A percentile compares a stretch with the other conserved stretches of the same genome.
Evolutionary conservation across 1,140 invertebrate species (phyloP).

Genomic region (Drosophila dunni): DNA sequence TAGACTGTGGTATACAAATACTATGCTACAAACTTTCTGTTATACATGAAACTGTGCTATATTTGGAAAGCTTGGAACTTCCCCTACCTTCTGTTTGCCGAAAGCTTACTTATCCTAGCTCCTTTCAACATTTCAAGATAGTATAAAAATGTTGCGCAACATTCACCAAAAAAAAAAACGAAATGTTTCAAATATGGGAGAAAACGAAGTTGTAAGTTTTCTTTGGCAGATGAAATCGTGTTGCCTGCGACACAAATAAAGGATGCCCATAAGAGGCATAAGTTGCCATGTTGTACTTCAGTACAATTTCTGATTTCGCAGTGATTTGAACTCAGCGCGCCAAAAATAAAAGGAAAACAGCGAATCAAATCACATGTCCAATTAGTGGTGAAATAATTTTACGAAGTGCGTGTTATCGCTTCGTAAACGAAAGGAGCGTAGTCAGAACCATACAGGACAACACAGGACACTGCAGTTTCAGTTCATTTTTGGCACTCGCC

Average conservation of each 20-base stretch:
- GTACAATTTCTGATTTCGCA: constrained; percentile 73
- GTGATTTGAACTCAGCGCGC: constrained; percentile 73
- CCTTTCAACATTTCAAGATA: constrained; percentile 40
- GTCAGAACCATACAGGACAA: constrained; percentile 30
- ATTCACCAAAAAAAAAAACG: constrained; percentile 1
- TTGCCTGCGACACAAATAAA: constrained; percentile 54
- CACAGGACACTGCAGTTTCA: constrained; percentile 42
- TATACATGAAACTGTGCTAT: constrained; percentile 12
- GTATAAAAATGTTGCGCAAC: constrained; percentile 9
- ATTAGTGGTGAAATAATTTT: constrained; percentile 1
- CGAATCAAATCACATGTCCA: constrained; percentile 26
- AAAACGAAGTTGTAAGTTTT: constrained; percentile 20
- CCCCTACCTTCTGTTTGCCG: not conserved
- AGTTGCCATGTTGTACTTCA: constrained; percentile 63
- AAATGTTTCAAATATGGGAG: not conserved
- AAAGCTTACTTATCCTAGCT: not conserved
- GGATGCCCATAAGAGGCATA: constrained; percentile 68
- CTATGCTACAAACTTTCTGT: not conserved
- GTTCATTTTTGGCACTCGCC: constrained; percentile 61
- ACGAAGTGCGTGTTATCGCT: constrained; percentile 16
- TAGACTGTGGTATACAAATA: too few relatives aligned
- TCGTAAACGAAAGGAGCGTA: constrained; percentile 29
- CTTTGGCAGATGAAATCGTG: constrained; percentile 9
- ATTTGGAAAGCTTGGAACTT: constrained; percentile 1
- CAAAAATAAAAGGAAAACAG: constrained; percentile 3